Conservation (phyloP, 1,140 invertebrate species). For the Lerema accius region DNA sequence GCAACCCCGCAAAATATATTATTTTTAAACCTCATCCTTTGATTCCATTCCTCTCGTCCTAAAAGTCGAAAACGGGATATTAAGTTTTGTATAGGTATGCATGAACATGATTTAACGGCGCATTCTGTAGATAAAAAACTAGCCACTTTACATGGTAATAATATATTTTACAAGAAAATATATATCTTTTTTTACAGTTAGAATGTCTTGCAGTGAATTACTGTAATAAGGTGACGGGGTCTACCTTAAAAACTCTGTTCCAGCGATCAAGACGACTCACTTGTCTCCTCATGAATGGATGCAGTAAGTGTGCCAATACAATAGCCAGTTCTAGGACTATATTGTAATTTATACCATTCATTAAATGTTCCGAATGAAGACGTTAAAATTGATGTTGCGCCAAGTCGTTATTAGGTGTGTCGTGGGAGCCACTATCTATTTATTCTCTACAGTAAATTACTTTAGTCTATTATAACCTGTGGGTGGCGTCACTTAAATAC, state of each 20-base stretch:
- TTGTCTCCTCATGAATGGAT: constrained; percentile 97
- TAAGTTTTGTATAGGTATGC: too few species aligned
- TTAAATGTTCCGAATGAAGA: constrained; percentile 5
- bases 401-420: background rate
- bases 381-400: constrained; percentile 2
- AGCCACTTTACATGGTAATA: too few species aligned
- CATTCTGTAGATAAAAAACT: too few species aligned
- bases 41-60: too few species aligned
- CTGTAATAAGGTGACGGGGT: constrained; percentile 97
- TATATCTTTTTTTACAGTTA: too few species aligned
- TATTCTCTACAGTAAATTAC: background rate
- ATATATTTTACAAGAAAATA: too few species aligned
- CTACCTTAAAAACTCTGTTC: constrained; percentile 97
- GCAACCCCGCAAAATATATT: too few species aligned
- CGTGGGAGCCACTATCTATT: background rate
- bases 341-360: background rate
- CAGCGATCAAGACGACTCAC: constrained; percentile 96
- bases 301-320: constrained; percentile 86
- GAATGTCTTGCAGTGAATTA: constrained; percentile 97
- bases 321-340: background rate
- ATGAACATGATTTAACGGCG: too few species aligned
- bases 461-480: too few species aligned
- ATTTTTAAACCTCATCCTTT: too few species aligned
- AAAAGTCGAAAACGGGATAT: too few species aligned
- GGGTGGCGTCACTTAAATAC: too few species aligned